phyloP scores from a whole-genome alignment of 64 coral and sea anemone species.

The Astreopora myriophthalma region DNA sequence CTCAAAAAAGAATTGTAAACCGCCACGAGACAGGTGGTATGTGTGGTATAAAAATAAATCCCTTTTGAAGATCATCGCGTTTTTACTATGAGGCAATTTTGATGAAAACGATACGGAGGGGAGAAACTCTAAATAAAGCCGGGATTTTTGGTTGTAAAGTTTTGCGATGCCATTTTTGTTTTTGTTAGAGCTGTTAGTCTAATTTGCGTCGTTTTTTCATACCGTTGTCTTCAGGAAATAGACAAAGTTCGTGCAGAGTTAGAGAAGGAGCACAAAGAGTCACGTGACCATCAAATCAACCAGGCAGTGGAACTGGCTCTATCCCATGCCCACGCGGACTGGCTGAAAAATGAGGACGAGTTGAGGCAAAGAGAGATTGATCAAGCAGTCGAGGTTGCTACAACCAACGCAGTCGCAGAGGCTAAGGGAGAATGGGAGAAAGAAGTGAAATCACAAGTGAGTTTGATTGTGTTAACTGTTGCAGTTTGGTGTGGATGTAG shows the following conservation, averaged over 20 bases:
- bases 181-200: not conserved
- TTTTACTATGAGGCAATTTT: too few species aligned
- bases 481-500: too few species aligned
- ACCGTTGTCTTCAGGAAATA: constrained; percentile 40
- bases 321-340: constrained; percentile 67
- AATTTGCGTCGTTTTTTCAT: not conserved
- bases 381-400: constrained; percentile 83
- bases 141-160: not conserved
- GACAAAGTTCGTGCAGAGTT: constrained; percentile 44
- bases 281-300: constrained; percentile 46
- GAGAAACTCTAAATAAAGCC: not conserved
- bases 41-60: too few species aligned
- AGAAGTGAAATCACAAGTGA: constrained; percentile 41
- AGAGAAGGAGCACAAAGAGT: constrained; percentile 34
- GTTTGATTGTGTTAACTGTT: too few species aligned
- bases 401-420: constrained; percentile 86
- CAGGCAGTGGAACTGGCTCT: constrained; percentile 70
- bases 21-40: too few species aligned
- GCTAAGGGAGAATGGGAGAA: constrained; percentile 88
- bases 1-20: too few species aligned
- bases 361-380: constrained; percentile 77
- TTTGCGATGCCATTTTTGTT: not conserved
- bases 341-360: constrained; percentile 84
- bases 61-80: too few species aligned
- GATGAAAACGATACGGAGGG: too few species aligned